Percentiles rank a stretch among this genome's conserved stretches.
Conservation (phyloP, 2,888 invertebrate genomes). For the Oasisia sp. region DNA sequence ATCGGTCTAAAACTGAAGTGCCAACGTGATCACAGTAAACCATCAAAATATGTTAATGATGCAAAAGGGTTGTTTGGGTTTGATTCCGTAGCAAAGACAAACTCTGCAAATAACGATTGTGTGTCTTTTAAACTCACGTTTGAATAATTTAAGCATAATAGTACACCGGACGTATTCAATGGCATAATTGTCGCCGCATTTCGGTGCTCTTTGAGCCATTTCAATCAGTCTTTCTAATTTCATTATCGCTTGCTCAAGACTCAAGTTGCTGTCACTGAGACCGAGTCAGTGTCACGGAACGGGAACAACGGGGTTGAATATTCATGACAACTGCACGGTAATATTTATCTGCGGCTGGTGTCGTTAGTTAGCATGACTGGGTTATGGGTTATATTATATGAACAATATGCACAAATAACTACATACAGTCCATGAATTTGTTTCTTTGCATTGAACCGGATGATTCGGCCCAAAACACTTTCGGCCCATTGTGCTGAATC, state of each 20-base stretch:
- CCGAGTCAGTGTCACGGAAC: neutral
- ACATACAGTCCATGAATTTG: neutral
- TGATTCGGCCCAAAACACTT: too few species aligned
- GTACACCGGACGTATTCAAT: neutral
- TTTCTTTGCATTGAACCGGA: too few species aligned
- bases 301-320: neutral
- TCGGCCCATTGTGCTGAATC: too few species aligned
- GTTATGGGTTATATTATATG: neutral
- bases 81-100: neutral
- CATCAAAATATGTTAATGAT: neutral
- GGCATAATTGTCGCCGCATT: neutral
- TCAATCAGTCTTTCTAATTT: neutral
- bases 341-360: neutral
- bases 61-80: neutral
- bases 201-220: neutral
- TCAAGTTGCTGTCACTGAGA: too few species aligned
- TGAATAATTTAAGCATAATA: neutral
- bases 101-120: too few species aligned
- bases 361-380: neutral
- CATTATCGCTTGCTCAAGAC: neutral
- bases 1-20: neutral
- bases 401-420: neutral
- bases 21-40: neutral
- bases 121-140: neutral
- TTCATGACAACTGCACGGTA: neutral